A percentile compares a stretch with the other conserved stretches of the same genome.
phyloP scores from a whole-genome alignment of 2,113 vertebrate genomes.

The Isurus oxyrinchus region DNA sequence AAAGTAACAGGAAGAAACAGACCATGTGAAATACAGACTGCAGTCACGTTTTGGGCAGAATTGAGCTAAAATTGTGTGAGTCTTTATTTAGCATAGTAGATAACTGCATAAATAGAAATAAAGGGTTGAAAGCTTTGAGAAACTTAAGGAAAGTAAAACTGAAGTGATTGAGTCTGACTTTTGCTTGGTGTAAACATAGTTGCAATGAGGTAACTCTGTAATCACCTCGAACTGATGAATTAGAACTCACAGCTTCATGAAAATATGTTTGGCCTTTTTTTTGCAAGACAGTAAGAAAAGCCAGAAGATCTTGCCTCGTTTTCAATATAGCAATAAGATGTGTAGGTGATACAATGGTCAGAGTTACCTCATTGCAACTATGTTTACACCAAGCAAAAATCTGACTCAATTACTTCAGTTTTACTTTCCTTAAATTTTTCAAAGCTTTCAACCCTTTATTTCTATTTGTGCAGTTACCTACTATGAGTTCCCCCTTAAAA shows the following conservation, averaged over 20 bases:
- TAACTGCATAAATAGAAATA: background rate
- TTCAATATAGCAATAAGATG: background rate
- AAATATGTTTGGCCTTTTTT: background rate
- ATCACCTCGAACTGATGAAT: background rate
- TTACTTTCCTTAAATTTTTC: background rate
- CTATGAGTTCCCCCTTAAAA: background rate
- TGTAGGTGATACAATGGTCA: background rate
- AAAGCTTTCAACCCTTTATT: background rate
- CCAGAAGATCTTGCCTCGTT: background rate
- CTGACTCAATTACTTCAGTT: background rate
- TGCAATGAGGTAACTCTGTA: background rate
- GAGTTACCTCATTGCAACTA: background rate
- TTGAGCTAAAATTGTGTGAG: background rate
- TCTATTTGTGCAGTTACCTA: background rate
- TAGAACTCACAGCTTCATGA: background rate
- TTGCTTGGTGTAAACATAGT: background rate
- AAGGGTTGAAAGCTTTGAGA: background rate
- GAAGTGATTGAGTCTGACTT: background rate
- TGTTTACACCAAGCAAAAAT: background rate
- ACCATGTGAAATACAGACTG: no score
- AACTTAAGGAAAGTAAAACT: background rate
- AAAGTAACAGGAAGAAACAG: no score
- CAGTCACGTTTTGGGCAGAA: no score
- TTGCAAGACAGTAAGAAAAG: background rate
- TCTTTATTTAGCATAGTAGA: background rate